Conservation (phyloP, 2,888 invertebrate species). For the Molorchus minor region DNA sequence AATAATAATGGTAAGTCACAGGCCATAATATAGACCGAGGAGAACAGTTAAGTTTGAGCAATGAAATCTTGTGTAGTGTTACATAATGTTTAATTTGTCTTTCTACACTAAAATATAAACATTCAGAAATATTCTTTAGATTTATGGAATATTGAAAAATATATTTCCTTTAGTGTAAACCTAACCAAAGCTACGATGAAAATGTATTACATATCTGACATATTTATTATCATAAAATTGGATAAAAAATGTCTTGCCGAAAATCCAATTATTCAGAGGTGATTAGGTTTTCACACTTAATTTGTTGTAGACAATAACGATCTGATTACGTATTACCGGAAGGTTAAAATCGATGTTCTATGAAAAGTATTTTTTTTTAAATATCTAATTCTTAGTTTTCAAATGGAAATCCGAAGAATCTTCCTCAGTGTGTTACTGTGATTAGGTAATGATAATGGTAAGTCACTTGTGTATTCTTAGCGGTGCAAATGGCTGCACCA, state of each 20-base stretch:
- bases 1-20: too few relatives aligned
- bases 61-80: too few relatives aligned
- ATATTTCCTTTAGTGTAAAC: background rate
- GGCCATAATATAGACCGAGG: too few relatives aligned
- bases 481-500: conserved; percentile 41
- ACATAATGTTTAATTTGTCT: too few relatives aligned
- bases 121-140: too few relatives aligned
- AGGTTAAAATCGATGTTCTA: background rate
- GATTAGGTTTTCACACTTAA: background rate
- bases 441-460: conserved; percentile 48
- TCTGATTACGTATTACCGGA: background rate
- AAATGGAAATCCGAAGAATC: conserved; percentile 14
- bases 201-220: background rate
- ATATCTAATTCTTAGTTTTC: background rate
- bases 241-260: background rate
- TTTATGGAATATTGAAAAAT: conserved; percentile 1
- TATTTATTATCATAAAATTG: conserved; percentile 1
- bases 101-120: too few relatives aligned
- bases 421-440: conserved; percentile 37
- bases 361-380: background rate
- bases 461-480: conserved; percentile 31
- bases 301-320: background rate
- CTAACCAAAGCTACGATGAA: background rate
- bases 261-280: background rate
- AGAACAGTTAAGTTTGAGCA: too few relatives aligned